Conservation (phyloP, 2,113 vertebrate species). For the Probosciger aterrimus region DNA sequence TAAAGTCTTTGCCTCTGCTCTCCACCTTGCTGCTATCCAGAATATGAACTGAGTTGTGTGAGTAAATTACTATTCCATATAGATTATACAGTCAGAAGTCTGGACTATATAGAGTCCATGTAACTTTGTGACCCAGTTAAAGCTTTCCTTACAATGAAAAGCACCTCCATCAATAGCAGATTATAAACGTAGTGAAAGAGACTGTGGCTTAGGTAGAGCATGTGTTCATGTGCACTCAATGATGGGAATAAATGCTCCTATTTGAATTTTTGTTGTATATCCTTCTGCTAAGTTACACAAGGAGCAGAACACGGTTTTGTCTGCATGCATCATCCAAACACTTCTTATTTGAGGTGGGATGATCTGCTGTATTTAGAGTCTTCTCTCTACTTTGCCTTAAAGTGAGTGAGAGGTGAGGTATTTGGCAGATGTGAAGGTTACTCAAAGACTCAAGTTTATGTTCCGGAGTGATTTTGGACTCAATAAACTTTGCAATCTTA, state of each 20-base stretch:
- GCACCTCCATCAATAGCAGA: background rate
- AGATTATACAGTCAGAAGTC: background rate
- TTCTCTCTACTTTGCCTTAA: background rate
- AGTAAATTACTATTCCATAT: background rate
- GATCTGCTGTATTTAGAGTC: background rate
- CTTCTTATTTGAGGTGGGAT: background rate
- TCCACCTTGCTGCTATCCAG: background rate
- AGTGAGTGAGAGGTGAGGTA: background rate
- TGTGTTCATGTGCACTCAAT: accelerated
- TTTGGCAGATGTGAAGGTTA: background rate
- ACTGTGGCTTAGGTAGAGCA: background rate
- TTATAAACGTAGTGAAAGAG: background rate
- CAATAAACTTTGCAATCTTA: background rate
- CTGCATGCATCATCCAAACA: background rate
- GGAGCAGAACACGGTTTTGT: background rate
- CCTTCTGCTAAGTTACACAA: background rate
- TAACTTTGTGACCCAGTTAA: background rate
- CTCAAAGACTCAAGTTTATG: background rate
- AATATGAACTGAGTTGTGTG: accelerated
- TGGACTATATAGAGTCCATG: background rate
- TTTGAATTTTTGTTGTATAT: background rate
- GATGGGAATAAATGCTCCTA: background rate
- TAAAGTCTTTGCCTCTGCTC: background rate
- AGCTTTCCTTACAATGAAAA: background rate
- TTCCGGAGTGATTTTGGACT: background rate